These are phyloP conservation scores for Hylomyscus alleni DNA, from an alignment of 2,797 vertebrate genomes.

Conservation along the genomic window DNA sequence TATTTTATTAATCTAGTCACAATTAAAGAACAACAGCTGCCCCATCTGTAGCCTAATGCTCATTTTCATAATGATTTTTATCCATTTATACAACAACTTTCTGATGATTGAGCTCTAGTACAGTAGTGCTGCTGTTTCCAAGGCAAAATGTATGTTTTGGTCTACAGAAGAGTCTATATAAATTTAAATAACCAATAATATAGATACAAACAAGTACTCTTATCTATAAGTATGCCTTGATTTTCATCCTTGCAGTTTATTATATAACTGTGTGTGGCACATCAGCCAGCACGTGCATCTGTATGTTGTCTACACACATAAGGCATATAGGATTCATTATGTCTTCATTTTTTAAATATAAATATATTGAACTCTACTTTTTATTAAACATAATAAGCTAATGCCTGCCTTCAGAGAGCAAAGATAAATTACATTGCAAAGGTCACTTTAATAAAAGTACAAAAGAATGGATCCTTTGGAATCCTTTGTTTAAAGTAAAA, in stretches of 20 bases:
- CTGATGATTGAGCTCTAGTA: constrained; percentile 84
- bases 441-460: constrained; percentile 51
- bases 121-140: constrained; percentile 88
- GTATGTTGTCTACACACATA: background rate
- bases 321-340: background rate
- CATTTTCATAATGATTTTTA: constrained; percentile 85
- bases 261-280: background rate
- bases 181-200: constrained; percentile 29
- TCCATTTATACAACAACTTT: constrained; percentile 80
- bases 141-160: constrained; percentile 76
- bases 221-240: background rate
- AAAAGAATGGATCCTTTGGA: constrained; percentile 31
- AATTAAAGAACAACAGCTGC: constrained; percentile 89
- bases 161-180: background rate
- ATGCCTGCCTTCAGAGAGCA: background rate
- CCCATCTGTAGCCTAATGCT: constrained; percentile 82
- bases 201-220: constrained; percentile 2
- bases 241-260: background rate
- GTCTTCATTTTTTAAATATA: constrained; percentile 32
- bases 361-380: constrained; percentile 30
- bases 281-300: background rate
- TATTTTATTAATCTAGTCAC: constrained; percentile 89
- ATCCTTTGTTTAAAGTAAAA: constrained; percentile 60
- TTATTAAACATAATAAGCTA: constrained; percentile 43
- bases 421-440: constrained; percentile 27